Evolutionary conservation across 2,888 invertebrate genomes (phyloP).

Genomic region (Hermodice carunculata): DNA sequence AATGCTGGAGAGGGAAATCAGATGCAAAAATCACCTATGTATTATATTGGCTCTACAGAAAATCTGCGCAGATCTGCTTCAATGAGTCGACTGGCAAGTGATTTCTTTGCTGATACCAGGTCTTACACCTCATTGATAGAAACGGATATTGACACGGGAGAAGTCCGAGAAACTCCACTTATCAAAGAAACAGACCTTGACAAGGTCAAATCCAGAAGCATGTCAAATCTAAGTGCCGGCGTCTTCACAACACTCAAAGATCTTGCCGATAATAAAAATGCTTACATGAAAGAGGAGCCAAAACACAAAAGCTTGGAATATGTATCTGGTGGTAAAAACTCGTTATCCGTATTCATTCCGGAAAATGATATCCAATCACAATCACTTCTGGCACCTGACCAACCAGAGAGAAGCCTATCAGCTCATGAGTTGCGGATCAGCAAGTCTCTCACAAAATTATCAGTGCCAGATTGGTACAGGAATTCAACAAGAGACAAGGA

Average conservation of each 20-base stretch:
- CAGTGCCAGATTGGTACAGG: slow-evolving; percentile 95
- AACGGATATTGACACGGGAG: slow-evolving; percentile 30
- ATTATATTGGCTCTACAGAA: no score
- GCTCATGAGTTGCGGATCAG: slow-evolving; percentile 95
- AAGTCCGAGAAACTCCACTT: slow-evolving; percentile 10
- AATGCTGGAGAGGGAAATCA: no score
- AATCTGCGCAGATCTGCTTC: no score
- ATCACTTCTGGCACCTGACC: no score
- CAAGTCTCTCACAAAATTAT: slow-evolving; percentile 91
- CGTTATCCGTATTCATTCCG: no score
- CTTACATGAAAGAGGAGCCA: no score
- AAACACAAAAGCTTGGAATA: no score
- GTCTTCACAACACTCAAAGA: background rate
- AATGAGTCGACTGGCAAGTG: slow-evolving; percentile 12
- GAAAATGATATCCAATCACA: background rate
- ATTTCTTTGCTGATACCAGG: slow-evolving; percentile 21
- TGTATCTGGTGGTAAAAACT: no score
- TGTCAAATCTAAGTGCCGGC: slow-evolving; percentile 12
- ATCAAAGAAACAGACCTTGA: slow-evolving; percentile 33
- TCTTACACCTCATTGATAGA: slow-evolving; percentile 27
- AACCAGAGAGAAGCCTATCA: slow-evolving; percentile 80
- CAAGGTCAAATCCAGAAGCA: slow-evolving; percentile 18
- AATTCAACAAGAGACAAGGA: no score
- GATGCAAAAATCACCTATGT: no score
- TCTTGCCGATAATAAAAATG: background rate